Percentiles rank a stretch among this genome's conserved stretches.
Conservation (phyloP, 2,888 invertebrate species). For the Apodemia duryi region DNA sequence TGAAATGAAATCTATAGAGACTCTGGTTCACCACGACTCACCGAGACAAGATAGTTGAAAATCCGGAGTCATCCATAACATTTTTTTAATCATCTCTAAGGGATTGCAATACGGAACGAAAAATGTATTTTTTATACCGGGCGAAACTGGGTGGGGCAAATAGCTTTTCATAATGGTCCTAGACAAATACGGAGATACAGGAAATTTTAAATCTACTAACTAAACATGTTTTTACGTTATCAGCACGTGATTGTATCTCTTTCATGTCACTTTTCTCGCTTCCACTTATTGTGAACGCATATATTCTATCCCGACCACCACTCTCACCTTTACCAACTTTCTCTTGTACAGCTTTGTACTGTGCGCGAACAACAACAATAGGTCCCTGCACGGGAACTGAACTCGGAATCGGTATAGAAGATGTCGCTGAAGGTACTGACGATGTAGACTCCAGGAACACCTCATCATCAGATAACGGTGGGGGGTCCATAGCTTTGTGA, state of each 20-base stretch:
- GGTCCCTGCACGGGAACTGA: slow-evolving; percentile 32
- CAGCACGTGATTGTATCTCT: not conserved
- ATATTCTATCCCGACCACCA: not conserved
- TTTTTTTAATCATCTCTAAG: too few relatives aligned
- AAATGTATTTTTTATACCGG: too few relatives aligned
- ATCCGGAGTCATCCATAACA: too few relatives aligned
- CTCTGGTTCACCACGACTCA: too few relatives aligned
- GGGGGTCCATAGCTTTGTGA: slow-evolving; percentile 40
- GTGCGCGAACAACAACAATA: slow-evolving; percentile 38
- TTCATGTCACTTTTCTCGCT: not conserved
- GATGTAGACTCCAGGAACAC: slow-evolving; percentile 61
- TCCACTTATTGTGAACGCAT: not conserved
- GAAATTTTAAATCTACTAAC: too few relatives aligned
- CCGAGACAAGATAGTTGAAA: too few relatives aligned
- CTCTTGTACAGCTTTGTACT: slow-evolving; percentile 36
- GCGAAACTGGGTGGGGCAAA: too few relatives aligned
- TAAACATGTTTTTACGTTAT: too few relatives aligned
- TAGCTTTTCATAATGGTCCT: too few relatives aligned
- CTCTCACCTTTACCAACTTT: slow-evolving; percentile 30
- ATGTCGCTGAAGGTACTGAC: slow-evolving; percentile 45
- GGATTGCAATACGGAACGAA: too few relatives aligned
- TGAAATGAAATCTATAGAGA: too few relatives aligned
- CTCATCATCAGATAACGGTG: slow-evolving; percentile 61
- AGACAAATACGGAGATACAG: too few relatives aligned
- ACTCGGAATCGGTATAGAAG: slow-evolving; percentile 36